Percentiles rank a stretch among this genome's conserved stretches.
Conservation (phyloP, 1,140 invertebrate species). For the Ceratina australensis region DNA sequence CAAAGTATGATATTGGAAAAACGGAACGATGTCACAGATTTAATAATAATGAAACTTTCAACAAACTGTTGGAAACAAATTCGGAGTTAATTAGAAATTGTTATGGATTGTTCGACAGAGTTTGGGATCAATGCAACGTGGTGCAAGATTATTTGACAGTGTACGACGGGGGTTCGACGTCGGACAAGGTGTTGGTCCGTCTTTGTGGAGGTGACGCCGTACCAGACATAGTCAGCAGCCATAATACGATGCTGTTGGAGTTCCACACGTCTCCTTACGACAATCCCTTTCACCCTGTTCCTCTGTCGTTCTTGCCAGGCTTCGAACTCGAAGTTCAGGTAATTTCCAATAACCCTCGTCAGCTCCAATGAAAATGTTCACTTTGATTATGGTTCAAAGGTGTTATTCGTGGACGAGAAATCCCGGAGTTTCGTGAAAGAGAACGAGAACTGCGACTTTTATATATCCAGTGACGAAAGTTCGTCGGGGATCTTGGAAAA, state of each 20-base stretch:
- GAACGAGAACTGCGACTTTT: conserved; percentile 87
- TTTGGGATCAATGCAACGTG: conserved; percentile 90
- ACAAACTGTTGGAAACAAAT: no score
- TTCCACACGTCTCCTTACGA: conserved; percentile 91
- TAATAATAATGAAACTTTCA: no score
- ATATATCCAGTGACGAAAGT: conserved; percentile 87
- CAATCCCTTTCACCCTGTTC: conserved; percentile 89
- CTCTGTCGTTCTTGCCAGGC: conserved; percentile 87
- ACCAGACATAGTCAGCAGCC: conserved; percentile 89
- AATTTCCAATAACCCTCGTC: conserved; percentile 48
- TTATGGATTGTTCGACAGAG: conserved; percentile 75
- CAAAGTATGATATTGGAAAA: no score
- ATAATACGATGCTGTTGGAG: conserved; percentile 88
- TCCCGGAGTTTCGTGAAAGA: conserved; percentile 87
- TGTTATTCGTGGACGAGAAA: conserved; percentile 86
- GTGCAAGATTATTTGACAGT: conserved; percentile 91
- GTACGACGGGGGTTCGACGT: conserved; percentile 87
- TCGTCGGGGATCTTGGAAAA: conserved; percentile 86
- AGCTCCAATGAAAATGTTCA: no score
- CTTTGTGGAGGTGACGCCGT: conserved; percentile 91
- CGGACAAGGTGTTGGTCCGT: conserved; percentile 86
- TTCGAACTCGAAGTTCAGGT: conserved; percentile 91
- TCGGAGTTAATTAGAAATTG: no score
- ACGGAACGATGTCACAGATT: no score
- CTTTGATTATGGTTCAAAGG: conserved; percentile 74